Percentiles rank a stretch among this genome's conserved stretches.
These are phyloP conservation scores for Bimastos eiseni DNA, from an alignment of 2,888 invertebrate genomes.

Conservation along the genomic window DNA sequence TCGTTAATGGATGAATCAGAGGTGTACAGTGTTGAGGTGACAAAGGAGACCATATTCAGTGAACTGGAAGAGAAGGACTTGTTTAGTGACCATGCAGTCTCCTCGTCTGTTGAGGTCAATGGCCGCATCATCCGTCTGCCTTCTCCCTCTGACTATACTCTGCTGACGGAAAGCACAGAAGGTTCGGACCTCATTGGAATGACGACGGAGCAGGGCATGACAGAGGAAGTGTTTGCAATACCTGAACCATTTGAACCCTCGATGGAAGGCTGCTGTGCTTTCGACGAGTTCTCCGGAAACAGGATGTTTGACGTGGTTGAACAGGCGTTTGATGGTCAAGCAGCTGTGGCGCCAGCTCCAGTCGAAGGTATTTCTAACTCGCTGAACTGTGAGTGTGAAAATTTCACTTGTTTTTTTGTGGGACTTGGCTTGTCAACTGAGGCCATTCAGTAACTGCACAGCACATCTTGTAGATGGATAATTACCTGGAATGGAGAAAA, in stretches of 20 bases:
- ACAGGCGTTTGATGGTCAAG: neutral
- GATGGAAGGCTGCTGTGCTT: neutral
- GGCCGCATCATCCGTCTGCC: slow-evolving; percentile 59
- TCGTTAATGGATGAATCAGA: slow-evolving; percentile 43
- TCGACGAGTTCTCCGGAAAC: neutral
- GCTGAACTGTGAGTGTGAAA: neutral
- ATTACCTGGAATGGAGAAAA: neutral
- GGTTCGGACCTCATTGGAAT: neutral
- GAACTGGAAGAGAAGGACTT: neutral
- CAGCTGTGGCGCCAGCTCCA: neutral
- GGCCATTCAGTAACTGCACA: neutral
- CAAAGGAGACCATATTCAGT: neutral
- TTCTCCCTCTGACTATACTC: slow-evolving; percentile 58
- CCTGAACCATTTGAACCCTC: slow-evolving; percentile 35
- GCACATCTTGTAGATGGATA: too few species aligned
- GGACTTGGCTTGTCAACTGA: slow-evolving; percentile 4
- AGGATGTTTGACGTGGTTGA: neutral
- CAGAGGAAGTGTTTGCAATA: slow-evolving; percentile 37
- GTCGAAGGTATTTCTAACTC: neutral
- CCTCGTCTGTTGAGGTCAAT: slow-evolving; percentile 39
- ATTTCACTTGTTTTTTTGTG: neutral
- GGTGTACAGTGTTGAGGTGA: neutral
- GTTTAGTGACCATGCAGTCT: neutral
- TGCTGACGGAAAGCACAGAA: slow-evolving; percentile 45
- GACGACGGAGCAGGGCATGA: neutral